Conservation (phyloP, 2,888 invertebrate genomes). For the Epinotia brunnichana region DNA sequence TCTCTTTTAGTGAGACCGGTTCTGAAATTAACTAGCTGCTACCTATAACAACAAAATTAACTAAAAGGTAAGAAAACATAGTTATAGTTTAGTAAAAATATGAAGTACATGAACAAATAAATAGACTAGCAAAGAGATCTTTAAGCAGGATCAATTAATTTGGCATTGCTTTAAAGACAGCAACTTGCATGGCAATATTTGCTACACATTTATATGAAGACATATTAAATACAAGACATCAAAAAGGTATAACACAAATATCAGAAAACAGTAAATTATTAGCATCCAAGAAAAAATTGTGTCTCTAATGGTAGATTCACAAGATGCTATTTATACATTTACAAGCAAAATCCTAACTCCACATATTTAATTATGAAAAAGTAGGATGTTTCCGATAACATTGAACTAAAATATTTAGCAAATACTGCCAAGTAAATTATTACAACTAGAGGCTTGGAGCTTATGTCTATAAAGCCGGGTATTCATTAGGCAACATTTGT, state of each 20-base stretch:
- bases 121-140: conserved; percentile 42
- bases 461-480: conserved; percentile 25
- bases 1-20: background rate
- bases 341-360: too few relatives aligned
- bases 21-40: conserved; percentile 2
- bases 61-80: conserved; percentile 2
- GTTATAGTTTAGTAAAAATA: conserved; percentile 25
- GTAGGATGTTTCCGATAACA: background rate
- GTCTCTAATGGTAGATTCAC: too few relatives aligned
- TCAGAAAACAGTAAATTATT: background rate
- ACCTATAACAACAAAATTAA: conserved; percentile 1
- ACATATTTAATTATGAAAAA: background rate
- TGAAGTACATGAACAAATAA: conserved; percentile 16
- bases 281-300: too few relatives aligned
- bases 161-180: conserved; percentile 25
- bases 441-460: conserved; percentile 21
- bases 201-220: background rate
- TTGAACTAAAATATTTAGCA: conserved; percentile 1
- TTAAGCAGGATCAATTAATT: conserved; percentile 34
- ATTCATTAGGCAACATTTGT: too few relatives aligned
- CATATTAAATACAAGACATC: background rate
- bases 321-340: too few relatives aligned
- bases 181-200: background rate
- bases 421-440: conserved; percentile 15
- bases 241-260: background rate